These are phyloP conservation scores for Daphoenositta chrysoptera DNA, from an alignment of 2,113 vertebrate genomes.

Conservation along the genomic window DNA sequence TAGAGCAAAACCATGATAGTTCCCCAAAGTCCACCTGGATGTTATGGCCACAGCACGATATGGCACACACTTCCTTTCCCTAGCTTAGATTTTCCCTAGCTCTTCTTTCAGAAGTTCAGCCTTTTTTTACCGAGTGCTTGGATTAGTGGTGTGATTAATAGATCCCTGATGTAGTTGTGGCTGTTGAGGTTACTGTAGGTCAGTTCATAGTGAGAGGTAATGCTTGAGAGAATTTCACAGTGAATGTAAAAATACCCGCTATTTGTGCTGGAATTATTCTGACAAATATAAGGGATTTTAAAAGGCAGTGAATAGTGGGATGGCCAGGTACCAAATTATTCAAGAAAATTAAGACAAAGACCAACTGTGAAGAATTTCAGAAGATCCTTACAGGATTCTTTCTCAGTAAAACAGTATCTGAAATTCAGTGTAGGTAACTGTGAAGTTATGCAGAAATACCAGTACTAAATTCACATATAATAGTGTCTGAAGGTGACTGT, in stretches of 20 bases:
- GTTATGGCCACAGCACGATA: neutral
- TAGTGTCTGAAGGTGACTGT: neutral
- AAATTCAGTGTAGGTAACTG: neutral
- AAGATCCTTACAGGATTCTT: neutral
- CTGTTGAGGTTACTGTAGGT: neutral
- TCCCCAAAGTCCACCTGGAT: neutral
- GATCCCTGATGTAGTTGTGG: neutral
- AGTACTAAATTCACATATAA: neutral
- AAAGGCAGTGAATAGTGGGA: neutral
- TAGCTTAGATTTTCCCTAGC: neutral
- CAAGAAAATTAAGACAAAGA: neutral
- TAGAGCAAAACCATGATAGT: fast-evolving
- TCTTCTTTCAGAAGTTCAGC: neutral
- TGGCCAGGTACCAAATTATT: neutral
- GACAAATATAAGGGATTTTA: neutral
- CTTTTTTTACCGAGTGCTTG: neutral
- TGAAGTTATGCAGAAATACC: neutral
- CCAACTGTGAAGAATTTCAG: neutral
- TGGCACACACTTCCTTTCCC: neutral
- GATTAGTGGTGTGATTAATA: neutral
- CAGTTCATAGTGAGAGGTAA: neutral
- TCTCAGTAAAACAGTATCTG: neutral
- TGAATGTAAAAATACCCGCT: neutral
- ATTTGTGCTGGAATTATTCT: neutral
- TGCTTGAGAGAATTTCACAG: neutral